phyloP scores from a whole-genome alignment of 2,888 invertebrate species.

The Xylota sylvarum region DNA sequence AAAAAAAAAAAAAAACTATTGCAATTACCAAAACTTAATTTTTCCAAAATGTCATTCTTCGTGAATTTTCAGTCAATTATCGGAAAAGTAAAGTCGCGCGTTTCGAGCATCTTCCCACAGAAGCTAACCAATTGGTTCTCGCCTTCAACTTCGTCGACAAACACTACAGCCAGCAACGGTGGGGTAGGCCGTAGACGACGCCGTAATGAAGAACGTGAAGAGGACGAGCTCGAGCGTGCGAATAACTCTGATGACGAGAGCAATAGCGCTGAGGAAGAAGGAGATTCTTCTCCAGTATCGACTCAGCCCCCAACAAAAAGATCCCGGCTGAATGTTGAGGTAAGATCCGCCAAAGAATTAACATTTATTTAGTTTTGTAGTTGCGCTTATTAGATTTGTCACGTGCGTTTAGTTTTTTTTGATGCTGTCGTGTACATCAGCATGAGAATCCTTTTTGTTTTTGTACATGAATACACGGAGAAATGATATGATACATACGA shows the following conservation, averaged over 20 bases:
- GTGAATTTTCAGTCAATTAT: conserved; percentile 82
- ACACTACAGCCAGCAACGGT: conserved; percentile 76
- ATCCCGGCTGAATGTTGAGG: conserved; percentile 69
- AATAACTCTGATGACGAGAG: conserved; percentile 78
- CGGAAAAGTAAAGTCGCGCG: conserved; percentile 83
- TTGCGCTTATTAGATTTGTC: no score
- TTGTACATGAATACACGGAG: no score
- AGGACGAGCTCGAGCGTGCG: conserved; percentile 79
- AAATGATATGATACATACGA: no score
- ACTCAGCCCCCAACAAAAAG: conserved; percentile 58
- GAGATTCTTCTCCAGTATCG: conserved; percentile 44
- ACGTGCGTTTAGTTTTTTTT: no score
- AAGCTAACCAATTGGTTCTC: conserved; percentile 84
- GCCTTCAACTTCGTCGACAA: conserved; percentile 78
- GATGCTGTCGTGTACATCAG: no score
- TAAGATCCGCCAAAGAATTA: conserved; percentile 15
- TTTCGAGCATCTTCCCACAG: conserved; percentile 83
- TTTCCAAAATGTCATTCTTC: conserved; percentile 37
- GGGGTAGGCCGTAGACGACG: conserved; percentile 80
- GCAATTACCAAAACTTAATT: conserved; percentile 1
- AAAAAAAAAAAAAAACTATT: conserved; percentile 7
- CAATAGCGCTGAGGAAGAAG: conserved; percentile 79
- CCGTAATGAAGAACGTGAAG: conserved; percentile 80
- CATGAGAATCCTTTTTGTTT: no score
- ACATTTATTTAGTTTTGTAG: no score